Base-by-base conservation (phyloP, 2,888 invertebrate genomes). In the Agrotis puta region DNA sequence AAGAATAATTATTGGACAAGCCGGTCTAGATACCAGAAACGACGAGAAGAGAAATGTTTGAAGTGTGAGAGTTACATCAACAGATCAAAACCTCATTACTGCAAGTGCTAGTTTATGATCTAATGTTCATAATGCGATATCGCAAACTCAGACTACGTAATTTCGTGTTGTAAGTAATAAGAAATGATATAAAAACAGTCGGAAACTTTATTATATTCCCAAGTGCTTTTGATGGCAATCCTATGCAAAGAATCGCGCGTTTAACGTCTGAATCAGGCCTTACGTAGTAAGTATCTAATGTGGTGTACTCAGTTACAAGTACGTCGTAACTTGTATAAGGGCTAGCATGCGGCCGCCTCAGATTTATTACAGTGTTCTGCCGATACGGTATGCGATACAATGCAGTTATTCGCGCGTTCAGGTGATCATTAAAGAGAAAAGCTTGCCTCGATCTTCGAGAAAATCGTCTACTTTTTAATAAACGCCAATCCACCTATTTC, bases 291-390 rank as follows among this genome's bases (percentile, higher is more conserved):
- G 39, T 39, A n/a, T 57, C 24, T 33, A 54, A 63, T 27, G 74
- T 51, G 27, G 56, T 61, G 48, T 57, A n/a, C 27, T 27, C 39
- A 67, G 71, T 56, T 51, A 58, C 48, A 57, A 74, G 78, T 62
- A 48, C 54, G n/a, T 68, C 62, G 81, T 72, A 79, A 68, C 62
- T 65, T 59, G 81, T 71, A 20, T 18, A 14, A 48, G 56, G 71
- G 54, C 81, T 53, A 57, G 76, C 47, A 39, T 43, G 75, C 66
- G 64, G 67, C 56, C 48, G 47, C 59, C 27, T 43, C 58, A 63
- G 63, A 76, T 79, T 65, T 72, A 77, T 67, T 51, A 54, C 24
- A 33, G 43, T 47, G 64, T 62, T 80, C 61, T 51, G 54, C 57
- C 45, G n/a, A 43, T 65, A 62, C 22, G 43, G 13, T 62, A 61